A percentile compares a stretch with the other conserved stretches of the same genome.
Evolutionary conservation across 1,140 invertebrate species (phyloP).

Genomic region (Anadara kagoshimensis): DNA sequence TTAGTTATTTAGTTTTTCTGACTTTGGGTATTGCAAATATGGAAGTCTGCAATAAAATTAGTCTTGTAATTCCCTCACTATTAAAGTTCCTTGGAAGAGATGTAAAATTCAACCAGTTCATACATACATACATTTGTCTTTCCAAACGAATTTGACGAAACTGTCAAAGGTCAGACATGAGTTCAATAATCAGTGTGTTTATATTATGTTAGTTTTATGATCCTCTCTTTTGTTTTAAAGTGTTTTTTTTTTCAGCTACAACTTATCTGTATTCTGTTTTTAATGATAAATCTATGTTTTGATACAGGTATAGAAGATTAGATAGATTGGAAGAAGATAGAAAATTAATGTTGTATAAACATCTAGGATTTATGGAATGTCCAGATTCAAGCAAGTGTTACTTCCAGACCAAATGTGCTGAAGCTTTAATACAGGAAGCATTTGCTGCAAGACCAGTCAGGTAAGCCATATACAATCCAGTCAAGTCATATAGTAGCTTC

Average conservation of each 20-base stretch:
- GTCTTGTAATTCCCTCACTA: too few species aligned
- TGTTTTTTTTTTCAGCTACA: neutral
- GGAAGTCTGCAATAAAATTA: too few species aligned
- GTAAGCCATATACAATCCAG: slow-evolving; percentile 59
- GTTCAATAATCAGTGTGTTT: too few species aligned
- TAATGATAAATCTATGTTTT: slow-evolving; percentile 15
- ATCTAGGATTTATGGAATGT: slow-evolving; percentile 96
- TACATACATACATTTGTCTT: too few species aligned
- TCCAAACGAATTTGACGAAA: too few species aligned
- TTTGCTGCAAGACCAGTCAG: slow-evolving; percentile 83
- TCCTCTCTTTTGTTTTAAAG: neutral
- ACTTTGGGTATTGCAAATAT: too few species aligned
- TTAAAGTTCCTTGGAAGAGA: too few species aligned
- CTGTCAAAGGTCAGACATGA: too few species aligned
- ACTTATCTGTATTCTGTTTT: neutral
- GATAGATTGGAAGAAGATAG: slow-evolving; percentile 95
- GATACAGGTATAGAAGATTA: slow-evolving; percentile 88
- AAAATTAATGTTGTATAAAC: slow-evolving; percentile 94
- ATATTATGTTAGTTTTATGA: too few species aligned
- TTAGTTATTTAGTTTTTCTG: too few species aligned
- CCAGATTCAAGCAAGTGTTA: slow-evolving; percentile 95
- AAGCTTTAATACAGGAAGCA: slow-evolving; percentile 79
- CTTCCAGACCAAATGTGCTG: slow-evolving; percentile 89
- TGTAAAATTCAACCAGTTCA: too few species aligned
- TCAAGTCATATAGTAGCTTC: too few species aligned